Evolutionary conservation across 2,113 vertebrate genomes (phyloP), one percentile per base, ranked within the genome.

Genomic region (Poicephalus meyeri): DNA sequence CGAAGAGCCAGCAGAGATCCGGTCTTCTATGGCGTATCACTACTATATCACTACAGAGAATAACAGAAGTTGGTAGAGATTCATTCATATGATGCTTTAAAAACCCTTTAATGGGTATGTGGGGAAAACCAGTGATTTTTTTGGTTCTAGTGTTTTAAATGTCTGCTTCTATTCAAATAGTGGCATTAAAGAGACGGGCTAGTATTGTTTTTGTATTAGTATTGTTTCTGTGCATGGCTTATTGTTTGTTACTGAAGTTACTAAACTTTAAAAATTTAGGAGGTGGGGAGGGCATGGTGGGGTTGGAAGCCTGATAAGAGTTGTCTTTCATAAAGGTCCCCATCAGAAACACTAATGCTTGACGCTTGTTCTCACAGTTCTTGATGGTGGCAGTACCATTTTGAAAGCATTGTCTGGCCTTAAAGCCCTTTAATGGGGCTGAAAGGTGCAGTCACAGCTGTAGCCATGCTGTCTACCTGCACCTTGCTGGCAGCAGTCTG

Each of bases 371-470:
- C 6, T 73, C 28, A 16, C 5, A 33, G 7, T 50, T 66, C 13
- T 49, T 9, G 2, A 9, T 35, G 26, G 31, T 76, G 52, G 25
- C n/a, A 72, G 33, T 2, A 4, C 2, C 0, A 2, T 53, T 91
- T 29, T 3, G 1, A 33, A 83, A 72, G 29, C 53, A 16, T 80
- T 58, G 16, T 5, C 63, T 68, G 52, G 11, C 37, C 20, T 68
- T 65, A 13, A 50, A 91, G 52, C 6, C 15, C 15, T 33, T 19
- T 8, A 35, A 53, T 16, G 17, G 29, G 4, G 17, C 14, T 41
- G n/a, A 42, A 13, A 0, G 3, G n/a, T 3, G 26, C 41, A 44
- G 35, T 24, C 6, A 7, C 7, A 31, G 28, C 33, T 17, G 31
- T 25, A 24, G 50, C 21, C 56, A 58, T 1, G 0, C 56, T 41